These are phyloP conservation scores for Luperina nickerlii DNA, from an alignment of 2,888 invertebrate species.

Conservation along the genomic window DNA sequence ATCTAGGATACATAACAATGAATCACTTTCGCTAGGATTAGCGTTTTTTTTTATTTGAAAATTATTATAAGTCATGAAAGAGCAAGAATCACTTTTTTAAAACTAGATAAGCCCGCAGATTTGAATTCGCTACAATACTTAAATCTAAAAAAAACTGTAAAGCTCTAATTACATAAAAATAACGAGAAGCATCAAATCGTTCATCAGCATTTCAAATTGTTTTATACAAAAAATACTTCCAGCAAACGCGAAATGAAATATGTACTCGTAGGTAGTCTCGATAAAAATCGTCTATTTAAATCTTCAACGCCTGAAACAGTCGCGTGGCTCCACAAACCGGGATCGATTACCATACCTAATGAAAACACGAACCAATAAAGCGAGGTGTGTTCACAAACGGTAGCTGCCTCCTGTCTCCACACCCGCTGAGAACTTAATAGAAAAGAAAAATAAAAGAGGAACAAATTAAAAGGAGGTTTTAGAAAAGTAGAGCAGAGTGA, in stretches of 20 bases:
- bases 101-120: not conserved
- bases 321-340: slow-evolving; percentile 22
- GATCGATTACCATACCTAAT: slow-evolving; percentile 47
- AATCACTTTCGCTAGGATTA: too few relatives aligned
- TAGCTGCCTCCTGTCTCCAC: slow-evolving; percentile 10
- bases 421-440: slow-evolving; percentile 17
- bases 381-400: slow-evolving; percentile 38
- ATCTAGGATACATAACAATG: too few relatives aligned
- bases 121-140: not conserved
- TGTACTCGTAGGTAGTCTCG: not conserved
- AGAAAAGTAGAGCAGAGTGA: not conserved
- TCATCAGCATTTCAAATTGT: not conserved
- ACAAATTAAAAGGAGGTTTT: not conserved
- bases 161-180: not conserved
- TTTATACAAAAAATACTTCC: slow-evolving; percentile 1
- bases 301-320: slow-evolving; percentile 17
- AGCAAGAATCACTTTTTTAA: not conserved
- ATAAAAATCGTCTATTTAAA: slow-evolving; percentile 16
- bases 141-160: too few relatives aligned
- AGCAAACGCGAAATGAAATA: slow-evolving; percentile 20
- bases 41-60: too few relatives aligned
- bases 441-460: slow-evolving; percentile 22
- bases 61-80: not conserved
- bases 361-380: slow-evolving; percentile 45
- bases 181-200: not conserved